These are phyloP conservation scores for Rhizomys pruinosus DNA, from an alignment of 2,113 vertebrate genomes.

Conservation along the genomic window DNA sequence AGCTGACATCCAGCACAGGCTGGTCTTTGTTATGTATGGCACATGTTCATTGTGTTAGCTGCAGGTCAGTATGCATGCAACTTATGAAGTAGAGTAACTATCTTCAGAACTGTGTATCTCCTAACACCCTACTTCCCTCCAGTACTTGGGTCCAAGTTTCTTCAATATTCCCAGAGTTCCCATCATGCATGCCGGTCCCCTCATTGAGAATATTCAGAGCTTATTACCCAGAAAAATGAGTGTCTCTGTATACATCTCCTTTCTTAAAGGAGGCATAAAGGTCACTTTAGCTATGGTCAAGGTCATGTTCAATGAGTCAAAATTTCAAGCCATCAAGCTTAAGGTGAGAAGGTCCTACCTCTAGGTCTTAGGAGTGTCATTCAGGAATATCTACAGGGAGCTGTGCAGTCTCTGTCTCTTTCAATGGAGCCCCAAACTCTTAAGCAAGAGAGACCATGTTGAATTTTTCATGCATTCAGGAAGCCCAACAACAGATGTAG, in stretches of 20 bases:
- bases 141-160: not conserved
- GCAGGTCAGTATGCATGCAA: not conserved
- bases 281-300: not conserved
- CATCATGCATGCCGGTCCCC: fast-evolving
- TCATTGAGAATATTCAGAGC: not conserved
- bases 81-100: not conserved
- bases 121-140: not conserved
- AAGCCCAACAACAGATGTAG: not conserved
- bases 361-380: not conserved
- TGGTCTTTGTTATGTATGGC: fast-evolving
- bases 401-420: not conserved
- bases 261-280: not conserved
- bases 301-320: not conserved
- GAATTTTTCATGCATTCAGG: not conserved
- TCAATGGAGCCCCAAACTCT: not conserved
- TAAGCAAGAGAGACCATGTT: not conserved
- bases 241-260: not conserved
- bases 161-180: not conserved
- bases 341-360: not conserved
- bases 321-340: not conserved
- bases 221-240: not conserved
- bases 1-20: not conserved
- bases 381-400: not conserved
- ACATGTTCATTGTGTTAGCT: not conserved
- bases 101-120: not conserved